Conservation (phyloP, 2,113 vertebrate genomes). For the Mystacornis crossleyi region DNA sequence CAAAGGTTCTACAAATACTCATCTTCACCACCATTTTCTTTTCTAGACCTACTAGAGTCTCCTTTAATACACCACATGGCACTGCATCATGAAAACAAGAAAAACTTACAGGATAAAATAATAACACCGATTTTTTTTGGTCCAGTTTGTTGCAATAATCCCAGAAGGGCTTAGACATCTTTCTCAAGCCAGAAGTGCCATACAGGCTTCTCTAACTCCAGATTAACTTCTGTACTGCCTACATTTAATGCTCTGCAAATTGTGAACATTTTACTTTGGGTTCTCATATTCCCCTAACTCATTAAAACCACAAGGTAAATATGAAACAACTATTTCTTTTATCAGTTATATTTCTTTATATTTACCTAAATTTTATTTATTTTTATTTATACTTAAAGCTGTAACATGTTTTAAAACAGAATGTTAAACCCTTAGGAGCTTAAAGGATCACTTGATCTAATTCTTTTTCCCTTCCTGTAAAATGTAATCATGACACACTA, state of each 20-base stretch:
- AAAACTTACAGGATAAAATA: not conserved
- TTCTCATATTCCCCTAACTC: not conserved
- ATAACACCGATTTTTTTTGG: accelerated
- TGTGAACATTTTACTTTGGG: not conserved
- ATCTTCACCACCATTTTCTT: not conserved
- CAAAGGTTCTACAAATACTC: not conserved
- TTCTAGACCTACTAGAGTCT: not conserved
- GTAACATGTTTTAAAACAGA: not conserved
- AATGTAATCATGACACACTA: not conserved
- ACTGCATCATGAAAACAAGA: not conserved
- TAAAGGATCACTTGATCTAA: not conserved
- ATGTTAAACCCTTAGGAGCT: not conserved
- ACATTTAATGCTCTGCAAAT: not conserved
- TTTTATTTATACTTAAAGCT: not conserved
- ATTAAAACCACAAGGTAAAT: not conserved
- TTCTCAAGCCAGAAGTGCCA: not conserved
- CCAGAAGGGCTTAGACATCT: not conserved
- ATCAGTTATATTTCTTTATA: not conserved
- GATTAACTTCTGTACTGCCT: not conserved
- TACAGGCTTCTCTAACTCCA: not conserved
- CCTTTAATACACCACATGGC: not conserved
- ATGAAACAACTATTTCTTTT: not conserved
- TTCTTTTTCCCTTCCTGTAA: not conserved
- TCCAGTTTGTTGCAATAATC: not conserved
- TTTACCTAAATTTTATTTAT: not conserved